phyloP scores from a whole-genome alignment of 2,797 vertebrate species.

The Nothura maculosa region DNA sequence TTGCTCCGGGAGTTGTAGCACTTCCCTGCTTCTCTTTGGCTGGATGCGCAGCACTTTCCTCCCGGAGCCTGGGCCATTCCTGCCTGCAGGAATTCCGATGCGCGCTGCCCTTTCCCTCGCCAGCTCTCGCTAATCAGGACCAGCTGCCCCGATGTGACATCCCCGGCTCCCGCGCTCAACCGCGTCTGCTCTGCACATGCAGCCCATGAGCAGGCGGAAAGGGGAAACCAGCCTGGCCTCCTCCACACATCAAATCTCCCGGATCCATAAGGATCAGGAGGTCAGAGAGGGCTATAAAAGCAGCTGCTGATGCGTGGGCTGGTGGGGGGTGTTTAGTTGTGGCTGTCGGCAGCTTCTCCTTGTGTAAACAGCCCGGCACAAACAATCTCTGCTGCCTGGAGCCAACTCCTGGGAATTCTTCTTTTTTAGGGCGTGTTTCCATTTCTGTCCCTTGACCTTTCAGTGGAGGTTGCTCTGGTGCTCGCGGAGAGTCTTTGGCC shows the following conservation, averaged over 20 bases:
- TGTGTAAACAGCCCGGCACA: fast-evolving
- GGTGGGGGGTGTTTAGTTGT: not conserved
- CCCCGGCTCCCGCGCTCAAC: not conserved
- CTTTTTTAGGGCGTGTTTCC: not conserved
- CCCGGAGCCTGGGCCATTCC: not conserved
- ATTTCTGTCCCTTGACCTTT: slow-evolving; percentile 20
- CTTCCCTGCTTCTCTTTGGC: not conserved
- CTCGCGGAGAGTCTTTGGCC: not conserved
- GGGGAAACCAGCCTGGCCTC: not conserved
- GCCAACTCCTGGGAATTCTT: not conserved
- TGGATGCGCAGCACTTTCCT: not conserved
- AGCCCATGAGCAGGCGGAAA: not conserved
- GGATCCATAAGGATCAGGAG: not conserved
- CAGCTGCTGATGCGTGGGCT: not conserved
- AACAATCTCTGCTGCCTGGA: not conserved
- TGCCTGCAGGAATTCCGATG: not conserved
- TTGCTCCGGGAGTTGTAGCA: not conserved
- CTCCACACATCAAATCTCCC: fast-evolving
- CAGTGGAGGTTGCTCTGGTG: not conserved
- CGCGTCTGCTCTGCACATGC: not conserved
- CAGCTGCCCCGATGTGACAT: not conserved
- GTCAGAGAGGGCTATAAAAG: not conserved
- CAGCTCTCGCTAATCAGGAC: not conserved
- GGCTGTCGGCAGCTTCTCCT: not conserved
- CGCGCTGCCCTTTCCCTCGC: not conserved